A percentile compares a stretch with the other conserved stretches of the same genome.
phyloP scores from a whole-genome alignment of 1,140 invertebrate species.

The Gonioctena quinquepunctata region DNA sequence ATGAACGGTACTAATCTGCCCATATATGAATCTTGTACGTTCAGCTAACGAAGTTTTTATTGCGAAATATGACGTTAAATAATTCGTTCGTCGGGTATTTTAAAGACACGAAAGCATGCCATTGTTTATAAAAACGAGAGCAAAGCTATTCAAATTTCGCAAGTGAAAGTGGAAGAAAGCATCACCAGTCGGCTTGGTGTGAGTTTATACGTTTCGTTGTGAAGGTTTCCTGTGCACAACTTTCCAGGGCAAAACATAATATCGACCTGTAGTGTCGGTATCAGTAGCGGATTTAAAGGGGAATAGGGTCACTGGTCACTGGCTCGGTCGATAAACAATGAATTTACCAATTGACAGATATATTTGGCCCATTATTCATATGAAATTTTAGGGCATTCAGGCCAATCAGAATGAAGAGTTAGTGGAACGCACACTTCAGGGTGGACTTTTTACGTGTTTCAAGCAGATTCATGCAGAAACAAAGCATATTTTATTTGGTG shows the following conservation, averaged over 20 bases:
- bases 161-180: neutral
- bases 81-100: neutral
- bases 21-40: neutral
- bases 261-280: conserved; percentile 2
- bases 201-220: neutral
- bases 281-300: neutral
- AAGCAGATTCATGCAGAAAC: too few species aligned
- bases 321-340: neutral
- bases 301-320: neutral
- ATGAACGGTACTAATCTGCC: too few species aligned
- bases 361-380: neutral
- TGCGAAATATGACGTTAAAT: neutral
- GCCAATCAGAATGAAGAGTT: neutral
- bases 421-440: too few species aligned
- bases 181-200: neutral
- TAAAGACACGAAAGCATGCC: neutral
- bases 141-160: neutral
- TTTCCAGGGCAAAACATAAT: conserved; percentile 1
- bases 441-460: too few species aligned
- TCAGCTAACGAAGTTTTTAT: neutral
- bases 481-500: too few species aligned
- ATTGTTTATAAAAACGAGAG: neutral
- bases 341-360: neutral
- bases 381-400: neutral
- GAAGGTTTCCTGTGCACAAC: neutral